Conservation (phyloP, 2,888 invertebrate species). For the Esperia sulphurella region DNA sequence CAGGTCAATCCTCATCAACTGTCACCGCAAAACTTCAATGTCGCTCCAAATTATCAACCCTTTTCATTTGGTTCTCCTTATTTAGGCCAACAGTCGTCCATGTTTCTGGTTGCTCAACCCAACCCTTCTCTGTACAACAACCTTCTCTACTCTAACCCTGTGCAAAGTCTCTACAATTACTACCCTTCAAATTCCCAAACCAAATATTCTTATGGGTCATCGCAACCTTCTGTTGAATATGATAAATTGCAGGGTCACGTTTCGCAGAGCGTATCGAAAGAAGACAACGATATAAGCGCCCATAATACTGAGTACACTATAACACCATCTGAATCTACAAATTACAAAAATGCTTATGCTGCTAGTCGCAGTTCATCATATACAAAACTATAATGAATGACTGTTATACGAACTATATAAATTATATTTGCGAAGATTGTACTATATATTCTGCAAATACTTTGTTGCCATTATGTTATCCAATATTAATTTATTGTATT, state of each 20-base stretch:
- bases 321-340: slow-evolving; percentile 46
- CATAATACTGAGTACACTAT: slow-evolving; percentile 49
- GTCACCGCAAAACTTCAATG: slow-evolving; percentile 44
- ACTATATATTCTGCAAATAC: not conserved
- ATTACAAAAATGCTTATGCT: slow-evolving; percentile 53
- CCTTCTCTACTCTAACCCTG: slow-evolving; percentile 48
- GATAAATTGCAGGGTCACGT: slow-evolving; percentile 46
- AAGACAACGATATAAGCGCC: slow-evolving; percentile 51
- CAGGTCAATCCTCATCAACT: slow-evolving; percentile 37
- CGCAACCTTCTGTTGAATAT: slow-evolving; percentile 46
- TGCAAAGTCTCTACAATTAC: slow-evolving; percentile 60
- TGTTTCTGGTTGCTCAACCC: slow-evolving; percentile 57
- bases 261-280: slow-evolving; percentile 47
- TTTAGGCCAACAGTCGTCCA: slow-evolving; percentile 53
- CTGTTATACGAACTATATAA: not conserved
- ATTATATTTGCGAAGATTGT: slow-evolving; percentile 3
- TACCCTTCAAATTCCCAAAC: slow-evolving; percentile 56
- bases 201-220: slow-evolving; percentile 48
- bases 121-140: slow-evolving; percentile 56
- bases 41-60: slow-evolving; percentile 45
- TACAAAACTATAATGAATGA: slow-evolving; percentile 33
- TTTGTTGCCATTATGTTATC: slow-evolving; percentile 30
- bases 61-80: slow-evolving; percentile 44
- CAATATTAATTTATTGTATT: slow-evolving; percentile 38
- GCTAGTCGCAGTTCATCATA: slow-evolving; percentile 45